These are phyloP conservation scores for Machaerirhynchus nigripectus DNA, from an alignment of 2,113 vertebrate species.

Conservation along the genomic window DNA sequence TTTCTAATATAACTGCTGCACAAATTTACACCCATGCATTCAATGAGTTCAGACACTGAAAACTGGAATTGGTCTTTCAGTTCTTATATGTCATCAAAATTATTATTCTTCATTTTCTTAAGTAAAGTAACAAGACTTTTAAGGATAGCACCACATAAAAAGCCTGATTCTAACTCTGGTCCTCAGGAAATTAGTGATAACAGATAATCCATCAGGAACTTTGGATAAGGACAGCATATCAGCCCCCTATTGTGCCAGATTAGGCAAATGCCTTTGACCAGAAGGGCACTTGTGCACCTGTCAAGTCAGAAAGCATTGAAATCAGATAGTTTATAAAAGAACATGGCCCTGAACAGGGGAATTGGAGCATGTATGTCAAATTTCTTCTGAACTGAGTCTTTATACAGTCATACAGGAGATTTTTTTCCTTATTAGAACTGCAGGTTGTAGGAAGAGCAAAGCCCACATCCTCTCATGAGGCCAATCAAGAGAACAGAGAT, in stretches of 20 bases:
- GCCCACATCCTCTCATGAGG: not conserved
- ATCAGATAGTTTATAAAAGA: not conserved
- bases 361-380: not conserved
- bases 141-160: not conserved
- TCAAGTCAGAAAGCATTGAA: not conserved
- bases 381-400: not conserved
- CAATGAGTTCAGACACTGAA: not conserved
- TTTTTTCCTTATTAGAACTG: not conserved
- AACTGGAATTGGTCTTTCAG: not conserved
- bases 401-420: not conserved
- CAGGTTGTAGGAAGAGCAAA: not conserved
- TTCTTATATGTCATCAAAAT: not conserved
- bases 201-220: not conserved
- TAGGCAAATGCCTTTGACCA: not conserved
- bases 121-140: not conserved
- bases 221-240: not conserved
- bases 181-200: not conserved
- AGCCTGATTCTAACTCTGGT: not conserved
- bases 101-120: not conserved
- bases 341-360: not conserved
- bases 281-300: not conserved
- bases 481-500: not conserved
- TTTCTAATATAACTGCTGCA: conserved; percentile 21
- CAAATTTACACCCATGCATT: conserved; percentile 13
- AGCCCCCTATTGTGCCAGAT: not conserved